Conservation (phyloP, 2,888 invertebrate genomes). For the Orthosia incerta region DNA sequence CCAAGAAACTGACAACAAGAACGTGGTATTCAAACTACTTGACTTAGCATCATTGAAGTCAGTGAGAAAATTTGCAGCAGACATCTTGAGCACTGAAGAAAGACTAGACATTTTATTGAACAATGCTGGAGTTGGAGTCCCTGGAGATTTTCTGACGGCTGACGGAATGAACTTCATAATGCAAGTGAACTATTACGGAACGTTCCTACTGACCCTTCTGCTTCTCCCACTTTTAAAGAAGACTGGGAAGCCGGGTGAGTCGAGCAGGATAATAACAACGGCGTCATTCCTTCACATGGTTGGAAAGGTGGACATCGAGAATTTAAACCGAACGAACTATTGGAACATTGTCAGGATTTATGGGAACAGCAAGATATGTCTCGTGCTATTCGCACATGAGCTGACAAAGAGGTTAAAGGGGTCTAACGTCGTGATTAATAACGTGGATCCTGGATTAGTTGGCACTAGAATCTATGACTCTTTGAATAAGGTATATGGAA, state of each 20-base stretch:
- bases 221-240: slow-evolving; percentile 72
- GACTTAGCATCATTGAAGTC: slow-evolving; percentile 94
- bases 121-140: slow-evolving; percentile 94
- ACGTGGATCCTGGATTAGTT: slow-evolving; percentile 95
- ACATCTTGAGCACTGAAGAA: slow-evolving; percentile 92
- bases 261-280: slow-evolving; percentile 82
- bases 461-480: slow-evolving; percentile 93
- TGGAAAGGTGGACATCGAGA: slow-evolving; percentile 34
- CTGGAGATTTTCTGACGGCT: slow-evolving; percentile 88
- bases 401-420: slow-evolving; percentile 92
- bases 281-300: slow-evolving; percentile 86
- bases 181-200: slow-evolving; percentile 98
- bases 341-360: slow-evolving; percentile 62
- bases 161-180: slow-evolving; percentile 96
- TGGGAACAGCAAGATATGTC: slow-evolving; percentile 89
- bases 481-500: slow-evolving; percentile 81
- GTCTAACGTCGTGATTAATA: slow-evolving; percentile 94
- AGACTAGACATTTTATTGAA: slow-evolving; percentile 95
- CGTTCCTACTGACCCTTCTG: slow-evolving; percentile 92
- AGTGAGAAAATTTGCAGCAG: slow-evolving; percentile 94
- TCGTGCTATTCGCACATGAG: slow-evolving; percentile 92
- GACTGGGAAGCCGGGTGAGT: slow-evolving; percentile 76
- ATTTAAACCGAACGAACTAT: slow-evolving; percentile 62
- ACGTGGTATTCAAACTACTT: slow-evolving; percentile 92
- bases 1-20: slow-evolving; percentile 91